Base-by-base conservation (phyloP, 2,113 vertebrate species). In the Eclectus roratus region DNA sequence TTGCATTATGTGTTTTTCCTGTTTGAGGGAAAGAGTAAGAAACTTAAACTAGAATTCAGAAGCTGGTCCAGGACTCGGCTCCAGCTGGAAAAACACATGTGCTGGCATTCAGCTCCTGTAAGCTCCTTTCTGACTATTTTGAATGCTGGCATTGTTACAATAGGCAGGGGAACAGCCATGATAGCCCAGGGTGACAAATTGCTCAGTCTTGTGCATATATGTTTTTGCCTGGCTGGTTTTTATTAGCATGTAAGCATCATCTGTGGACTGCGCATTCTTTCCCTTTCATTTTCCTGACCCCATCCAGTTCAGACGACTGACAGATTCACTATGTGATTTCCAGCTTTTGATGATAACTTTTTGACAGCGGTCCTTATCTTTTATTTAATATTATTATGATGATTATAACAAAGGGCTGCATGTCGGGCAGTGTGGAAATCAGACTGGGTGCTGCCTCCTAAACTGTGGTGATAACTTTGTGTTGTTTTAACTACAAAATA, bases 31-130 rank as follows among this genome's bases (percentile, higher is more conserved):
- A 91, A 85, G 88, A 96, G 90, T 85, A 96, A 97, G 93, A 96
- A 96, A 96, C 94, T 97, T 96, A 94, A 97, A 97, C 93, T 66
- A 94, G 91, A 89, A 97, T 96, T 97, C 94, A 97, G 95, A 95
- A 97, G 85, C 96, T 93, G 66, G 89, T 96, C 93, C 96, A 93
- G 94, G 86, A 96, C 93, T 95, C 93, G 0, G 89, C 93, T 97
- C 92, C 94, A 97, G 95, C 93, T 96, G 97, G 95, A 96, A 97
- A 96, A 97, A 97, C 96, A 97, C 95, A 96, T 97, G 96, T 97
- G 95, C 90, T 97, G 96, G 97, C 97, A 96, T 97, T 96, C 96
- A 95, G 94, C 95, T 96, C 91, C 92, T 89, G 89, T 96, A 96
- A 95, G 92, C 94, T 96, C 94, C 91, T 97, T 96, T 96, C 71